Evolutionary conservation across 1,140 invertebrate species (phyloP).

Genomic region (Philopotamus ludificatus): DNA sequence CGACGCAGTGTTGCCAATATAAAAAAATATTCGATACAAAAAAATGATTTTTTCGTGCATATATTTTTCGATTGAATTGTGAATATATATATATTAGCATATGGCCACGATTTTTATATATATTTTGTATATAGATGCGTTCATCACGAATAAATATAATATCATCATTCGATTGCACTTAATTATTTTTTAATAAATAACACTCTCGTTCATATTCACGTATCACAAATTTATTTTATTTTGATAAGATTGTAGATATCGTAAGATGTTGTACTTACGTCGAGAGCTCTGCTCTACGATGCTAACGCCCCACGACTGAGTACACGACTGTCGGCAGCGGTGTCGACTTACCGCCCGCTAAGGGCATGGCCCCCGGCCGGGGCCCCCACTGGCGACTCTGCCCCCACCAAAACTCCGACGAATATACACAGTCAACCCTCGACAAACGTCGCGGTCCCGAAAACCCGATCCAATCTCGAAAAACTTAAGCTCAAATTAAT

Average conservation of each 20-base stretch:
- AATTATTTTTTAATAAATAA: background rate
- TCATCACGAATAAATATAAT: background rate
- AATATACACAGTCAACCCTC: constrained; percentile 11
- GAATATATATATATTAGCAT: background rate
- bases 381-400: too few relatives aligned
- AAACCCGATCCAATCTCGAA: too few relatives aligned
- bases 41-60: too few relatives aligned
- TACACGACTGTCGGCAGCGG: constrained; percentile 37
- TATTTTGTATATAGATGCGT: background rate
- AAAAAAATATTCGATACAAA: too few relatives aligned
- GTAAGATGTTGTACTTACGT: constrained; percentile 35
- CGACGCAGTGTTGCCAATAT: too few relatives aligned
- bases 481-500: too few relatives aligned
- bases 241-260: background rate
- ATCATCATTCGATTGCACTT: background rate
- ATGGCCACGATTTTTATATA: background rate
- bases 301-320: constrained; percentile 37
- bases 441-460: too few relatives aligned
- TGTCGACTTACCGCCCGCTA: constrained; percentile 40
- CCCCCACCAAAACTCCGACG: constrained; percentile 27
- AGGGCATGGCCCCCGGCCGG: constrained; percentile 38
- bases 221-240: too few relatives aligned
- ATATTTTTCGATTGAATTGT: background rate
- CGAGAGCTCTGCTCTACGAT: constrained; percentile 33
- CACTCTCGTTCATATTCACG: background rate